Evolutionary conservation across 2,888 invertebrate genomes (phyloP).

Genomic region (Andricus quercusramuli): DNA sequence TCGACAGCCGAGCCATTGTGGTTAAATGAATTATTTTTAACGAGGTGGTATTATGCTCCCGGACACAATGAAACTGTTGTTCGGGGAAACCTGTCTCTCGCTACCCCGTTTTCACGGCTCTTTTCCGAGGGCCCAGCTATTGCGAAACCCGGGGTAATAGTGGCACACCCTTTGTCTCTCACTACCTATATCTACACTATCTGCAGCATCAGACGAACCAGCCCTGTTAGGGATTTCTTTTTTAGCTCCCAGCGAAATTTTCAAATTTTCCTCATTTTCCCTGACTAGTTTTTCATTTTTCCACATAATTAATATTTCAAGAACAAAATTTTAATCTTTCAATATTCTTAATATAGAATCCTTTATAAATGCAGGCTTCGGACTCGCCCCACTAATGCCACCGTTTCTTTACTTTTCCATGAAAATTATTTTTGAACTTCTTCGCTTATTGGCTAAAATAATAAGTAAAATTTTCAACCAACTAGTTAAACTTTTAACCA

Average conservation of each 20-base stretch:
- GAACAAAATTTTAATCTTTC: too few species aligned
- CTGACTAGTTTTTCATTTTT: too few species aligned
- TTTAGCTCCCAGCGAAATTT: not conserved
- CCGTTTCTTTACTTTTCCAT: too few species aligned
- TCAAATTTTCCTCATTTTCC: too few species aligned
- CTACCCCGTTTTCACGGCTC: slow-evolving; percentile 35
- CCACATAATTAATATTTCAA: too few species aligned
- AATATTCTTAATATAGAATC: too few species aligned
- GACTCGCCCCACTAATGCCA: too few species aligned
- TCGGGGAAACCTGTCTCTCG: slow-evolving; percentile 60
- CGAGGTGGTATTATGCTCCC: slow-evolving; percentile 69
- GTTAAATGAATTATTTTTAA: slow-evolving; percentile 75
- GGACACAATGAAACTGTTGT: slow-evolving; percentile 66
- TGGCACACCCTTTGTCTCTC: slow-evolving; percentile 7
- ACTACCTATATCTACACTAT: not conserved
- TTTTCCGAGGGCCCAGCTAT: slow-evolving; percentile 43
- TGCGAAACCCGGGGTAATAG: slow-evolving; percentile 9
- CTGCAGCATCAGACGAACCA: not conserved
- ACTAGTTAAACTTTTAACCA: too few species aligned
- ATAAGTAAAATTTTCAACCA: too few species aligned
- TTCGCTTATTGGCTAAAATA: too few species aligned
- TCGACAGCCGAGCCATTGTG: slow-evolving; percentile 54
- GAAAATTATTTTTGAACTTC: too few species aligned
- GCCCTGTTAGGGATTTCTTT: slow-evolving; percentile 14
- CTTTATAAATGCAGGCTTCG: too few species aligned